Evolutionary conservation across 2,113 vertebrate genomes (phyloP).

Genomic region (Entomyzon cyanotis): DNA sequence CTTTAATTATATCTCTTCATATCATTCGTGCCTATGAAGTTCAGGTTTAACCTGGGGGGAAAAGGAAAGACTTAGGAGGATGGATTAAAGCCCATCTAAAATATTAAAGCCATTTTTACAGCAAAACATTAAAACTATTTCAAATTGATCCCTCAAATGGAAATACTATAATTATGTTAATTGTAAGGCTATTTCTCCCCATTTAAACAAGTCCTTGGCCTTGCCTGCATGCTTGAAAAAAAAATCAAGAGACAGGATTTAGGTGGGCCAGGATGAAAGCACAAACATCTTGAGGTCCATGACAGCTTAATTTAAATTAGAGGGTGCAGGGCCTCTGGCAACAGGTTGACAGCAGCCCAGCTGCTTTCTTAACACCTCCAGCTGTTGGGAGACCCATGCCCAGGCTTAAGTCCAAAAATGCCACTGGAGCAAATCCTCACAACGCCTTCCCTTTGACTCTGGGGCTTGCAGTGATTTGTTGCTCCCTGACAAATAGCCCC

Average conservation of each 20-base stretch:
- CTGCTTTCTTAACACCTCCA: background rate
- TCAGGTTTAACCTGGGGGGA: background rate
- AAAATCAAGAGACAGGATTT: background rate
- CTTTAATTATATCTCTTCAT: constrained; percentile 28
- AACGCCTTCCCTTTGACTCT: background rate
- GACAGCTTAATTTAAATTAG: background rate
- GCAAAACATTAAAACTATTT: background rate
- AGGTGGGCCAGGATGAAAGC: background rate
- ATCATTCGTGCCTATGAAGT: background rate
- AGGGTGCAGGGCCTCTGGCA: background rate
- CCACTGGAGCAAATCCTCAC: background rate
- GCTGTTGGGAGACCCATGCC: background rate
- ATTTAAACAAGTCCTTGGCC: background rate
- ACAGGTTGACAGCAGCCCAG: background rate
- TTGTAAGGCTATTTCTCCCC: background rate
- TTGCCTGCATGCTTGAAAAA: background rate
- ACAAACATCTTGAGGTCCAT: background rate
- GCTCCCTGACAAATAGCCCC: background rate
- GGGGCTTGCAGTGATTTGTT: background rate
- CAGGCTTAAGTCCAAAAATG: background rate
- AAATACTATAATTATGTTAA: background rate
- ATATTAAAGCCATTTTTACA: background rate
- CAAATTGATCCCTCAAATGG: background rate
- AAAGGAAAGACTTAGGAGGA: background rate
- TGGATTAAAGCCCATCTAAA: background rate